Conservation (phyloP, 2,797 vertebrate genomes). For the Megalops cyprinoides region DNA sequence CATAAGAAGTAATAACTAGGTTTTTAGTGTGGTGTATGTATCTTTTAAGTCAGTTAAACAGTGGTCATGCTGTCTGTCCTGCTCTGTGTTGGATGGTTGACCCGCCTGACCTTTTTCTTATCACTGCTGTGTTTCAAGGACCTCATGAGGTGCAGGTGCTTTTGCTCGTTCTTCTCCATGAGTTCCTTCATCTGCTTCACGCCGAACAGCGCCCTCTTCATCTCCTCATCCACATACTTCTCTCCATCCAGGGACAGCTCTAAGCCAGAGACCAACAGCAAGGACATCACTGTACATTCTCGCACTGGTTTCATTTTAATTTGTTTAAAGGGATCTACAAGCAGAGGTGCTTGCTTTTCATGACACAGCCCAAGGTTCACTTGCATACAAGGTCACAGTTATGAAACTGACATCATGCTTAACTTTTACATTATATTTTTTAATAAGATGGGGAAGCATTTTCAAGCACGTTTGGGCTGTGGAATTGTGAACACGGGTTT, state of each 20-base stretch:
- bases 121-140: constrained; percentile 78
- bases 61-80: neutral
- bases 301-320: neutral
- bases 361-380: neutral
- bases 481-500: neutral
- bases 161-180: constrained; percentile 80
- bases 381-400: neutral
- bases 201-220: constrained; percentile 77
- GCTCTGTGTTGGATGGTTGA: no score
- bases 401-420: neutral
- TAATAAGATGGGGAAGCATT: neutral
- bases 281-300: neutral
- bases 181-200: constrained; percentile 81
- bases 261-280: constrained; percentile 48
- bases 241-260: constrained; percentile 74
- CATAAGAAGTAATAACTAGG: no score
- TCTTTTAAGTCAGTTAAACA: neutral
- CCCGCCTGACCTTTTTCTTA: constrained; percentile 76
- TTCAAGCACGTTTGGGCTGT: constrained; percentile 14
- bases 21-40: neutral
- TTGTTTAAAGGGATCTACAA: neutral
- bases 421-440: neutral
- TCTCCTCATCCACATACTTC: constrained; percentile 70
- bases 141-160: constrained; percentile 76
- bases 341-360: neutral